Conservation (phyloP, 2,797 vertebrate species). For the Phoebastria nigripes region DNA sequence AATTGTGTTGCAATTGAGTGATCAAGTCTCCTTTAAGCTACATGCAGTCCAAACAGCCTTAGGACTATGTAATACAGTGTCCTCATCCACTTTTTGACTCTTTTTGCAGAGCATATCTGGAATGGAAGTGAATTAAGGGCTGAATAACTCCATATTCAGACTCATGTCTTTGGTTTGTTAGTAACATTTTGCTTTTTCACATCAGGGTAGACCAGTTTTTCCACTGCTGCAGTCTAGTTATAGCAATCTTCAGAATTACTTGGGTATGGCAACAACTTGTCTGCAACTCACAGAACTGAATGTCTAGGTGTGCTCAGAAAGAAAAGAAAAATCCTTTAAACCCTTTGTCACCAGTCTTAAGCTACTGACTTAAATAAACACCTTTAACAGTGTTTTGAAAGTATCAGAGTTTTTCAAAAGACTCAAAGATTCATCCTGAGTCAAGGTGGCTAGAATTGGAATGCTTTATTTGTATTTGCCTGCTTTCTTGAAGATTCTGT, state of each 20-base stretch:
- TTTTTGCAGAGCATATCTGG: neutral
- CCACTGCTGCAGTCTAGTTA: neutral
- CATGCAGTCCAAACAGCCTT: neutral
- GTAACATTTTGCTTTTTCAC: neutral
- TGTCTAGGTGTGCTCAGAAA: neutral
- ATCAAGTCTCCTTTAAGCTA: neutral
- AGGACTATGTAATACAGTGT: neutral
- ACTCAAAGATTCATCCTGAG: neutral
- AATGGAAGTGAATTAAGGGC: neutral
- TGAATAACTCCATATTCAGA: neutral
- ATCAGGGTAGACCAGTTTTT: neutral
- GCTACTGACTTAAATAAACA: neutral
- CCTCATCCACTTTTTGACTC: neutral
- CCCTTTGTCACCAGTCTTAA: neutral
- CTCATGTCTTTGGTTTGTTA: neutral
- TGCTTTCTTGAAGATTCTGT: neutral
- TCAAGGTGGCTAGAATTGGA: neutral
- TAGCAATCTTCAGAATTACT: neutral
- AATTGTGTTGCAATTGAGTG: neutral
- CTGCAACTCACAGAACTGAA: neutral
- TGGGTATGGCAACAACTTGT: neutral
- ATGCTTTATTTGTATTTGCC: neutral
- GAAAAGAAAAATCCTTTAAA: neutral
- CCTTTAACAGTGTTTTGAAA: neutral
- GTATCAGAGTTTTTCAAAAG: neutral